Conservation (phyloP, 2,797 vertebrate species). For the Rachycentron canadum region DNA sequence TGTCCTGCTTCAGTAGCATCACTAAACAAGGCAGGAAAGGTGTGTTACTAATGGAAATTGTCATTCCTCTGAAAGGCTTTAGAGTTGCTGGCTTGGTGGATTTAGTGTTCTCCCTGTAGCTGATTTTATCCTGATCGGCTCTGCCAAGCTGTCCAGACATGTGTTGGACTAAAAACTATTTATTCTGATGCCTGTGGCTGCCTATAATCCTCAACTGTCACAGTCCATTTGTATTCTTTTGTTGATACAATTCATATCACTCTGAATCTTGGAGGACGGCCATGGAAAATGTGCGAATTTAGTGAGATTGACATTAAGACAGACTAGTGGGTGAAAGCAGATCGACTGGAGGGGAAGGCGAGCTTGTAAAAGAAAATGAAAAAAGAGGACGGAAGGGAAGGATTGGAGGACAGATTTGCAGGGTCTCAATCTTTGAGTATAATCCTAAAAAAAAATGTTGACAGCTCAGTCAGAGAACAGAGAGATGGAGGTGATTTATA, state of each 20-base stretch:
- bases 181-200: constrained; percentile 60
- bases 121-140: constrained; percentile 56
- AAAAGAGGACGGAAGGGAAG: constrained; percentile 51
- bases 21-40: constrained; percentile 19
- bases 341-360: constrained; percentile 23
- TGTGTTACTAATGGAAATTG: constrained; percentile 28
- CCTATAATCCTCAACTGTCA: constrained; percentile 62
- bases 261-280: constrained; percentile 57
- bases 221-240: constrained; percentile 62
- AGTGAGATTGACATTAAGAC: constrained; percentile 67
- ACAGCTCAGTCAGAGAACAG: constrained; percentile 53
- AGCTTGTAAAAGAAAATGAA: constrained; percentile 14
- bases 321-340: constrained; percentile 56
- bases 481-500: constrained; percentile 38
- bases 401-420: constrained; percentile 76
- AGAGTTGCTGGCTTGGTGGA: constrained; percentile 21
- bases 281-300: constrained; percentile 72
- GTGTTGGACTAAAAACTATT: constrained; percentile 43
- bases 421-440: constrained; percentile 82
- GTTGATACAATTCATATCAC: constrained; percentile 60
- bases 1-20: constrained; percentile 9
- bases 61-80: constrained; percentile 22
- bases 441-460: constrained; percentile 77
- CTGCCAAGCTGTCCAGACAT: constrained; percentile 56
- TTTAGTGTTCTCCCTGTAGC: constrained; percentile 32